A percentile compares a stretch with the other conserved stretches of the same genome.
phyloP scores from a whole-genome alignment of 2,888 invertebrate genomes.

The Teinopalpus imperialis region DNA sequence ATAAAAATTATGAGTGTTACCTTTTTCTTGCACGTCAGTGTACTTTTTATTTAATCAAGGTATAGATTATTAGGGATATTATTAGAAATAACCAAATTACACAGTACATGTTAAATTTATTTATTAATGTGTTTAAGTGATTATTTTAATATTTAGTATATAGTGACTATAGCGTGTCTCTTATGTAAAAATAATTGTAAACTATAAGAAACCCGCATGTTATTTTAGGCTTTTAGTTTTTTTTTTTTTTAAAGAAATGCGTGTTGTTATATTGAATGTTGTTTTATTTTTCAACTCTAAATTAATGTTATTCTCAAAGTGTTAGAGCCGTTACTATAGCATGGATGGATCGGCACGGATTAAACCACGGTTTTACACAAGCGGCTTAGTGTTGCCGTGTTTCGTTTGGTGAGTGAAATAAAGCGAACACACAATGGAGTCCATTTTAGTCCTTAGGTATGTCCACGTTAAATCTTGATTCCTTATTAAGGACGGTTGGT shows the following conservation, averaged over 20 bases:
- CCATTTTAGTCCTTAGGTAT: too few relatives aligned
- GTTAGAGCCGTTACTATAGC: too few relatives aligned
- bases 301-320: too few relatives aligned
- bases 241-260: constrained; percentile 52
- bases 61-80: constrained; percentile 4
- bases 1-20: too few relatives aligned
- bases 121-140: constrained; percentile 26
- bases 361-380: too few relatives aligned
- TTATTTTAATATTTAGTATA: constrained; percentile 21
- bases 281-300: constrained; percentile 63
- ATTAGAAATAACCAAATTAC: constrained; percentile 18
- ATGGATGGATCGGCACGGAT: too few relatives aligned
- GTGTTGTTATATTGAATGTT: constrained; percentile 54
- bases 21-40: constrained; percentile 14
- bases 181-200: constrained; percentile 21
- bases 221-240: constrained; percentile 11
- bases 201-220: constrained; percentile 11
- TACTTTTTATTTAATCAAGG: not conserved
- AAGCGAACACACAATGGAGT: too few relatives aligned
- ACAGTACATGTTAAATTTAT: constrained; percentile 24
- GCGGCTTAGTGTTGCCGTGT: too few relatives aligned
- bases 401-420: too few relatives aligned
- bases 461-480: too few relatives aligned
- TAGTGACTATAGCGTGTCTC: constrained; percentile 20
- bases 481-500: too few relatives aligned